Base-by-base conservation (phyloP, 2,888 invertebrate species). In the Eubasilissa splendida region DNA sequence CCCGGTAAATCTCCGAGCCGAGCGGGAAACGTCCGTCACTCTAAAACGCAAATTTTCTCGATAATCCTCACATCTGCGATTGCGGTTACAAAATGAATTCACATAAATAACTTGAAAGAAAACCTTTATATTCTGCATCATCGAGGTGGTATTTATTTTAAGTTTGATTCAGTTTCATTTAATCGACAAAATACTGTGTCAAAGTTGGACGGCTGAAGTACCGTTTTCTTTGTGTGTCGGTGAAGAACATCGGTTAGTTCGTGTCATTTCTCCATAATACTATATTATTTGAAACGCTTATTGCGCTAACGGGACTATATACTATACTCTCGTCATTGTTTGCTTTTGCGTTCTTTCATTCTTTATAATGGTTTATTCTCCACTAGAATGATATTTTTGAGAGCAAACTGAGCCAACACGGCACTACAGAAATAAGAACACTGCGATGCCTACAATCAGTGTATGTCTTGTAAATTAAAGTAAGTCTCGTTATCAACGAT, bases 1-100 rank as follows among this genome's bases (percentile, higher is more conserved):
- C 54, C 52, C 76, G 65, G 52, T 63, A 52, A 50, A 79, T 66
- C 33, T 58, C 74, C 50, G 14, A 65, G 42, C 52, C 70, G 7
- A 52, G 52, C 14, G 50, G 52, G 68, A 52, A 52, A 68, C 68
- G 22, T 63, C 31, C 22, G 60, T 63, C 60, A 63, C 60, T 63
- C 60, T 63, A 31, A 63, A 63, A 63, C 63, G 63, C 63, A 63
- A 63, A 63, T 63, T 63, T 63, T 4, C 31, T 33, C 33, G 42
- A 42, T 42, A 42, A 42, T 31, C 63, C 63, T 33, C 63, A 22
- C 22, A 22, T 22, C 42, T 63, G 63, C 22, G 31, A 10, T 42
- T 42, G 31, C 63, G 9, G 63, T 63, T 63, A 11, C 63, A 11
- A 63, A 63, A 63, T 63, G 31, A 63, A 22, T 63, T 63, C 63